A percentile compares a stretch with the other conserved stretches of the same genome.
phyloP scores from a whole-genome alignment of 2,113 vertebrate species.

The Rhinoderma darwinii region DNA sequence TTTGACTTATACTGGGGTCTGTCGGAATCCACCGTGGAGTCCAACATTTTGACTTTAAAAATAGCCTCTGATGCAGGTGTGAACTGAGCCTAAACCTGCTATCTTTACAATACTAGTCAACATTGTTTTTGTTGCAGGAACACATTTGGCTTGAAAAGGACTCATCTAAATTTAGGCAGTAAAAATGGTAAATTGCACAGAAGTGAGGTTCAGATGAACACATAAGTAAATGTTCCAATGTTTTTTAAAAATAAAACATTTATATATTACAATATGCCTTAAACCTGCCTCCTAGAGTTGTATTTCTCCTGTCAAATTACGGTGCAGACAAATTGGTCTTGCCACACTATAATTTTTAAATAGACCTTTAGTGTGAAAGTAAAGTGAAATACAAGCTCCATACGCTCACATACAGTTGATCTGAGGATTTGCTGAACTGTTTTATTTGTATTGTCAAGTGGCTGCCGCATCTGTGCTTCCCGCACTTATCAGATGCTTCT shows the following conservation, averaged over 20 bases:
- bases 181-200: neutral
- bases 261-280: neutral
- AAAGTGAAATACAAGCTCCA: constrained; percentile 28
- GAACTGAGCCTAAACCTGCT: too few species aligned
- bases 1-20: too few species aligned
- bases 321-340: neutral
- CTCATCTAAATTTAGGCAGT: neutral
- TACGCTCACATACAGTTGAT: constrained; percentile 34
- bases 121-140: too few species aligned
- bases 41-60: too few species aligned
- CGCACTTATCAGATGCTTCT: constrained; percentile 47
- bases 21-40: too few species aligned
- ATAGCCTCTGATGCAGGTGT: too few species aligned
- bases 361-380: constrained; percentile 26
- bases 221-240: too few species aligned
- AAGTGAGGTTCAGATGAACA: neutral
- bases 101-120: too few species aligned
- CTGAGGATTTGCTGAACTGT: constrained; percentile 34
- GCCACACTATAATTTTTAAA: constrained; percentile 8
- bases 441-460: constrained; percentile 51
- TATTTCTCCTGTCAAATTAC: neutral
- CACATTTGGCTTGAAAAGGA: neutral
- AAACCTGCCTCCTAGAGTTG: neutral
- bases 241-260: neutral
- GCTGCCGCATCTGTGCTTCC: constrained; percentile 37